These are phyloP conservation scores for Sphyrna mokarran DNA, from an alignment of 2,113 vertebrate species.

Conservation along the genomic window DNA sequence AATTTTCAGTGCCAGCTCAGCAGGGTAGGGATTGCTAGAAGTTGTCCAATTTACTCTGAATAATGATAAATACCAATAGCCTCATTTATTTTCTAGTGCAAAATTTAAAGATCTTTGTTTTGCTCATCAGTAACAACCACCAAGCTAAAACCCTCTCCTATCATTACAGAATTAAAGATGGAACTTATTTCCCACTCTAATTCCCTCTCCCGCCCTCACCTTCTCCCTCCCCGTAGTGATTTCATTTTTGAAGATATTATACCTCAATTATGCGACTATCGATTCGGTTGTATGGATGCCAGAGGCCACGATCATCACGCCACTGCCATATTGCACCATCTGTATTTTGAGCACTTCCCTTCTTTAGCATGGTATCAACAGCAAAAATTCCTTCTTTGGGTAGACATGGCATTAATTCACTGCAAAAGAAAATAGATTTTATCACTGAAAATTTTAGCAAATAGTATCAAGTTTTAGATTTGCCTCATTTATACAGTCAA, in stretches of 20 bases:
- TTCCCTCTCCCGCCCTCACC: neutral
- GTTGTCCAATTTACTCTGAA: neutral
- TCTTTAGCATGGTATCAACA: conserved; percentile 95
- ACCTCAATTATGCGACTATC: conserved; percentile 99
- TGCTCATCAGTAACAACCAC: neutral
- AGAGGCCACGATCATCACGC: conserved; percentile 92
- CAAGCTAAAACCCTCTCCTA: neutral
- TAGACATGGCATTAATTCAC: conserved; percentile 97
- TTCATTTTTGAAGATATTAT: conserved; percentile 41
- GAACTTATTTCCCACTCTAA: neutral
- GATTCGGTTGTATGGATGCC: conserved; percentile 97
- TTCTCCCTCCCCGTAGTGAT: neutral
- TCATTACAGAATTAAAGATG: no score
- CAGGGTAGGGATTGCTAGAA: neutral
- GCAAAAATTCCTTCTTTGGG: conserved; percentile 98
- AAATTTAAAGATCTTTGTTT: neutral
- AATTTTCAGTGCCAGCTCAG: neutral
- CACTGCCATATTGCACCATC: conserved; percentile 97
- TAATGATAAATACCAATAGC: no score
- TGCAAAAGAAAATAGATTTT: conserved; percentile 49
- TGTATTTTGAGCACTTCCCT: conserved; percentile 91
- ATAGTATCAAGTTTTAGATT: neutral
- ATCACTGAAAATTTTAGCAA: neutral
- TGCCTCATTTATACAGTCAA: neutral
- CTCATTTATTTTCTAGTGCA: neutral